Conservation (phyloP, 2,888 invertebrate genomes). For the Polydrusus cervinus region DNA sequence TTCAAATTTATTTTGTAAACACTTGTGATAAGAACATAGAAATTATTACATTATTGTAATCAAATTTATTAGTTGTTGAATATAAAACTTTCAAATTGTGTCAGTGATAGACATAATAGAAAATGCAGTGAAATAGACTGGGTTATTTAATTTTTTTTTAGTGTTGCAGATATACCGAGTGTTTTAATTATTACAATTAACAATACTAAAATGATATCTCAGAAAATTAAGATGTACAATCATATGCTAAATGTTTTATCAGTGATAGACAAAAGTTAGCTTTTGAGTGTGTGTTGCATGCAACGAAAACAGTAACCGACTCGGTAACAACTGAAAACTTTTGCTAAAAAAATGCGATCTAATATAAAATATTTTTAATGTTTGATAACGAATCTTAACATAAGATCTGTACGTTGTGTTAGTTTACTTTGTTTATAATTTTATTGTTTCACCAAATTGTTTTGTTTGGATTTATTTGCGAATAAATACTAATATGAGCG, state of each 20-base stretch:
- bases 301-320: background rate
- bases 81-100: conserved; percentile 6
- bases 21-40: conserved; percentile 1
- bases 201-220: too few species aligned
- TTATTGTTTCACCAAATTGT: background rate
- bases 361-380: background rate
- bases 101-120: background rate
- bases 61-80: conserved; percentile 2
- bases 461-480: too few species aligned
- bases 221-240: too few species aligned
- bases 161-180: too few species aligned
- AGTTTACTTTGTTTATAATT: background rate
- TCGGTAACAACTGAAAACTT: too few species aligned
- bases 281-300: too few species aligned
- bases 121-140: too few species aligned
- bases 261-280: too few species aligned
- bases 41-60: conserved; percentile 10
- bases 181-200: too few species aligned
- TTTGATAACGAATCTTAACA: background rate
- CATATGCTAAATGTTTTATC: too few species aligned
- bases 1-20: conserved; percentile 33
- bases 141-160: too few species aligned
- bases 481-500: conserved; percentile 32
- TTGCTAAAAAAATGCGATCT: background rate
- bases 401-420: background rate